Base-by-base conservation (phyloP, 2,888 invertebrate species). In the Cordilura impudica region DNA sequence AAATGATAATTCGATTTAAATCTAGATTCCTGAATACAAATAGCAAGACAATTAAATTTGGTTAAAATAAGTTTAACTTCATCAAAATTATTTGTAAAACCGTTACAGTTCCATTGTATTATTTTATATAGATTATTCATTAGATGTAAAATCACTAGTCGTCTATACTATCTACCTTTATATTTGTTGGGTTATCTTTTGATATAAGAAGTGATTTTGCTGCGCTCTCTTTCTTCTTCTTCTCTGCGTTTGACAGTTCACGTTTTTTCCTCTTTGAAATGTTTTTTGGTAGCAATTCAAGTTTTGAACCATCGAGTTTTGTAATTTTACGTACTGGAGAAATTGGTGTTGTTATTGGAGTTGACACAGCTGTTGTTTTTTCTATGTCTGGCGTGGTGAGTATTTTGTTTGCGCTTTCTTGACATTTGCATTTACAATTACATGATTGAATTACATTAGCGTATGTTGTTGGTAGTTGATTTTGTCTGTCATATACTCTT, bases 21-120 rank as follows among this genome's bases (percentile, higher is more conserved):
- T 66, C 61, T 67, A 8, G 67, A 43, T 74, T 74, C 74, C 18
- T 76, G 58, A 12, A 77, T 53, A 21, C 77, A 51, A 12, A 58
- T 51, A 10, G 66, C 45, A n/a, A 77, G 19, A 35, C 65, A 60
- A 6, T 71, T 69, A 16, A 65, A 71, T 65, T 71, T 77, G 18
- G 26, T 21, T 23, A 35, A 12, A 16, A 77, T 21, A 29, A 71
- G 65, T 66, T 71, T 49, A 14, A 76, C 58, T 70, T 67, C 70
- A 58, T 76, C 43, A 7, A 49, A 58, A 21, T 76, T 56, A 23
- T 53, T 29, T 58, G 21, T 56, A 18, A 76, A 65, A 16, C 76
- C 70, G 61, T 76, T 58, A 51, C 76, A 76, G 26, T 76, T 76
- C 70, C 76, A 70, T 58, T 76, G 70, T 26, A 76, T 63, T 29